These are phyloP conservation scores for Sebastes oblongus DNA, from an alignment of 2,797 vertebrate species.

Conservation along the genomic window DNA sequence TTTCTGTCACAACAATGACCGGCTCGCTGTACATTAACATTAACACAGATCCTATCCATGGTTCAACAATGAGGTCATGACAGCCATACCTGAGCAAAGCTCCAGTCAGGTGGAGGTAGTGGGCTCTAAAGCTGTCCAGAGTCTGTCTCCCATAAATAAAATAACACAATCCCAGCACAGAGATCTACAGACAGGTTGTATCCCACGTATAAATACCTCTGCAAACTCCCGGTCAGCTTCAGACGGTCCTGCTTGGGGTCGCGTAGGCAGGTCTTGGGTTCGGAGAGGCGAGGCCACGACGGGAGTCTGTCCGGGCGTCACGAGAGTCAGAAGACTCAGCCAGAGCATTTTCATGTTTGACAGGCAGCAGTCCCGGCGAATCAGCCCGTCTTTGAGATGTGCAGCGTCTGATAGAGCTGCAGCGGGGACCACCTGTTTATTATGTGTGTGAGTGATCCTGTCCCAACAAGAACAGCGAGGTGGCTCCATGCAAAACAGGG, in stretches of 20 bases:
- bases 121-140: not conserved
- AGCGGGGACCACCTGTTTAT: slow-evolving; percentile 63
- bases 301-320: slow-evolving; percentile 7
- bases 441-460: slow-evolving; percentile 50
- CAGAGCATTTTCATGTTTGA: slow-evolving; percentile 56
- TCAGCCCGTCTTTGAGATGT: not conserved
- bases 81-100: not conserved
- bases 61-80: not conserved
- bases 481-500: slow-evolving; percentile 9
- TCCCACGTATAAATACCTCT: slow-evolving; percentile 58
- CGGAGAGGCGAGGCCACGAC: slow-evolving; percentile 36
- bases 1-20: no score
- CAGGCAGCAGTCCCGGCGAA: not conserved
- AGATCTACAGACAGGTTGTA: not conserved
- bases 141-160: not conserved
- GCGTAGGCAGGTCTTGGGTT: not conserved
- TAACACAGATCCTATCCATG: not conserved
- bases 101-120: not conserved
- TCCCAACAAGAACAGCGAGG: slow-evolving; percentile 57
- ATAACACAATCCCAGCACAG: not conserved
- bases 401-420: slow-evolving; percentile 13
- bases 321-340: slow-evolving; percentile 45
- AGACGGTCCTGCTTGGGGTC: not conserved
- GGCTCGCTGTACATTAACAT: no score
- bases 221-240: slow-evolving; percentile 65